Evolutionary conservation across 1,140 invertebrate genomes (phyloP), one percentile per base, ranked within the genome.

Genomic region (Macrotrachela quadricornifera): DNA sequence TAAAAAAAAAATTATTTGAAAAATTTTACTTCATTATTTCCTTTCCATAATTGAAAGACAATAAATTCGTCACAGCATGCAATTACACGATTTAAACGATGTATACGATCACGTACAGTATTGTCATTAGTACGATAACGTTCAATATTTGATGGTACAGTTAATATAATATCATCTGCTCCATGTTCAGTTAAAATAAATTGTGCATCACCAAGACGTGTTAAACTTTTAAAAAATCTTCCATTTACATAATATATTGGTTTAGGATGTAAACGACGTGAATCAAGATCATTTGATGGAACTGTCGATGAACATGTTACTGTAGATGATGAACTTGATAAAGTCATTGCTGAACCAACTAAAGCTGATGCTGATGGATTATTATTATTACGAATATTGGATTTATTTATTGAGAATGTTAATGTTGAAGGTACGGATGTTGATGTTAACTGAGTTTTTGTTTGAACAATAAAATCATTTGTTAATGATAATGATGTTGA

Each of bases 21-120:
- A 6, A 49, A 2, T 4, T 36, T 4, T 16, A 30, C 36, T 49
- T 49, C 47, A 40, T 49, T 38, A 15, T 30, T 30, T 13, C 30
- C 47, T 40, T 49, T 49, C 47, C 47, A 49, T 11, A 38, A 14
- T 40, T 49, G 47, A 49, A 49, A 49, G 13, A 49, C 47, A 12
- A 49, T 11, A 38, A 30, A 38, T n/a, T 40, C 10, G 13, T 30
- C 18, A 12, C 18, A 49, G 12, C 12, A 30, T 4, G 10, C 47
- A 36, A 49, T 49, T 4, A 49, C 47, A n/a, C 47, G 47, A 17
- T 49, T 49, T 16, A 49, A 15, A 15, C 21, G 16, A 13, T 47
- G 11, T 14, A n/a, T n/a, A n/a, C 10, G 10, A 15, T 40, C 12
- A n/a, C 11, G 13, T 30, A 30, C 8, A 15, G 15, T 4, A 14